phyloP scores from a whole-genome alignment of 2,888 invertebrate genomes.

The Ptychoptera contaminata region DNA sequence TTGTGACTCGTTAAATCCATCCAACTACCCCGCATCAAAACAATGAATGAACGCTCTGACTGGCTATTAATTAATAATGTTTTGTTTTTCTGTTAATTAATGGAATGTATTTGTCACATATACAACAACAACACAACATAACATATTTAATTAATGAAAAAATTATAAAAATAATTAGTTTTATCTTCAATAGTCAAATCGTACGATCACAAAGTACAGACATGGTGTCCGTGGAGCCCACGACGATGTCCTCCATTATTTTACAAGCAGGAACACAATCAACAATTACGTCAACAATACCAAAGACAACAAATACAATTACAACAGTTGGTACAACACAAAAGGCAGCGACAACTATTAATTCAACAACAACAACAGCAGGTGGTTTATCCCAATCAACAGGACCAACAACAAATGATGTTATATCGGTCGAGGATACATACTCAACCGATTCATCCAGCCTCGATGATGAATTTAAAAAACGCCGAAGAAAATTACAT shows the following conservation, averaged over 20 bases:
- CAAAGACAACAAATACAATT: too few relatives aligned
- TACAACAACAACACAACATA: too few relatives aligned
- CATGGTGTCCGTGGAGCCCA: conserved; percentile 7
- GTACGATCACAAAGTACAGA: conserved; percentile 6
- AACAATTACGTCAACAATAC: conserved; percentile 10
- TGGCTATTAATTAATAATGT: too few relatives aligned
- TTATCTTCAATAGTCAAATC: neutral
- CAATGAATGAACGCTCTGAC: too few relatives aligned
- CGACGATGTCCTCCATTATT: conserved; percentile 6
- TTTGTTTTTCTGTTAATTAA: too few relatives aligned
- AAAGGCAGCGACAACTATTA: neutral
- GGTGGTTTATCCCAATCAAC: conserved; percentile 1
- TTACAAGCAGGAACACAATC: conserved; percentile 6
- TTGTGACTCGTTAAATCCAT: too few relatives aligned
- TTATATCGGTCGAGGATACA: conserved; percentile 10
- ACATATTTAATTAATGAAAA: too few relatives aligned
- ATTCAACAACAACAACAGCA: neutral
- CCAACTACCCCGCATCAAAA: too few relatives aligned
- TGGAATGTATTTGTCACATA: too few relatives aligned
- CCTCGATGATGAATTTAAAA: conserved; percentile 16
- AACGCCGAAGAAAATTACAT: conserved; percentile 17
- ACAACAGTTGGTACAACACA: too few relatives aligned
- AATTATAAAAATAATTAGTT: neutral
- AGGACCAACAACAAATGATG: conserved; percentile 7
- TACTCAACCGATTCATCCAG: conserved; percentile 14